phyloP scores from a whole-genome alignment of 1,140 invertebrate species.

The Diploscapter pachys region DNA sequence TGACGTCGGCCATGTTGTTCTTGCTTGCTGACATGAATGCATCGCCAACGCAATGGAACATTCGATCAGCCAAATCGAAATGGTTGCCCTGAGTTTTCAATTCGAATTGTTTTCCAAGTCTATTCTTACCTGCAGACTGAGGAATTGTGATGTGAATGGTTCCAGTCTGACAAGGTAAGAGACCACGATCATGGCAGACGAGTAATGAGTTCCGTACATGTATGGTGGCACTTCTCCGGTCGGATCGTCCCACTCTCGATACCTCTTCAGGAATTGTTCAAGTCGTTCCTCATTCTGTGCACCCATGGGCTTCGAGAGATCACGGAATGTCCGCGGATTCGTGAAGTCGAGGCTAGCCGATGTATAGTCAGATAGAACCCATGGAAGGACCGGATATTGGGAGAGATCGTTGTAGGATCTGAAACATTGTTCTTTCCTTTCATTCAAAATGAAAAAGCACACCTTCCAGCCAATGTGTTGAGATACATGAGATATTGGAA shows the following conservation, averaged over 20 bases:
- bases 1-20: conserved; percentile 99
- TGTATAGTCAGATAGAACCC: conserved; percentile 94
- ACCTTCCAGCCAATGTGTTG: conserved; percentile 86
- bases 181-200: conserved; percentile 98
- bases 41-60: conserved; percentile 95
- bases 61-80: conserved; percentile 96
- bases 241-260: conserved; percentile 56
- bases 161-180: conserved; percentile 96
- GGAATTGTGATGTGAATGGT: conserved; percentile 96
- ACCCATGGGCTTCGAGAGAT: conserved; percentile 95
- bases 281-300: conserved; percentile 88
- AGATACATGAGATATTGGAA: conserved; percentile 97
- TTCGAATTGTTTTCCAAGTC: no score
- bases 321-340: conserved; percentile 83
- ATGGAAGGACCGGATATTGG: conserved; percentile 96
- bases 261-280: conserved; percentile 83
- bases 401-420: conserved; percentile 89
- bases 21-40: conserved; percentile 92
- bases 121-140: conserved; percentile 73
- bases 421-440: neutral
- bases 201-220: conserved; percentile 85
- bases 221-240: conserved; percentile 56
- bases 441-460: neutral
- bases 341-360: conserved; percentile 79
- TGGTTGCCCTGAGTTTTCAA: conserved; percentile 77